Evolutionary conservation across 2,888 invertebrate species (phyloP), one percentile per base, ranked within the genome.

Genomic region (Amaurobius ferox): DNA sequence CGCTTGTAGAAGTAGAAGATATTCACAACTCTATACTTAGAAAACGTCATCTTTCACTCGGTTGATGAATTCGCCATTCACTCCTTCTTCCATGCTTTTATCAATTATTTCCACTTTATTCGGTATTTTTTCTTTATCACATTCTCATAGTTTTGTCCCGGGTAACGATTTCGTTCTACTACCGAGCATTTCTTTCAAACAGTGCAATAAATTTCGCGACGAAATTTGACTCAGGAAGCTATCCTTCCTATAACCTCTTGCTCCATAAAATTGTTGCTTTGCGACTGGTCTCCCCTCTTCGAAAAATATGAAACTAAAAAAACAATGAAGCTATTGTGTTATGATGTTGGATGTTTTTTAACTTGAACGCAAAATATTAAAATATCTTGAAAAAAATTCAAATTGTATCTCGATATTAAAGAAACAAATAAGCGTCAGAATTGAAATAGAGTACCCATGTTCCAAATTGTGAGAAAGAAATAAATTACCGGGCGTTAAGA

Each of bases 141-240:
- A 71, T 77, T 70, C 67, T 73, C 78, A 19, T 9, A 32, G 61
- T 73, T 67, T n/a, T 77, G 68, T 70, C 74, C 66, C 64, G 85
- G 85, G 85, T 85, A 78, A 85, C 85, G 85, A 85, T 78, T 85
- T 85, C 85, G 73, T 85, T 85, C 79, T 85, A 85, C 85, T 78
- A 78, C 78, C 85, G 67, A 78, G 44, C 85, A 85, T 85, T 85
- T 85, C 85, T 85, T 85, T 73, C 72, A 78, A 85, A 85, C 85
- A 61, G 61, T 67, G 78, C 78, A 55, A 85, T 85, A 85, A 85
- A 85, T 85, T 85, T 78, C 68, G 78, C 85, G 85, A 79, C 78
- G 85, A 85, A 85, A 85, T 85, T 85, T 85, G 78, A 85, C 85
- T 85, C 85, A 35, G 73, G 55, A 67, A 66, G n/a, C 66, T 77